These are phyloP conservation scores for Cataglyphis albicans DNA, from an alignment of 2,888 invertebrate species.

Conservation along the genomic window DNA sequence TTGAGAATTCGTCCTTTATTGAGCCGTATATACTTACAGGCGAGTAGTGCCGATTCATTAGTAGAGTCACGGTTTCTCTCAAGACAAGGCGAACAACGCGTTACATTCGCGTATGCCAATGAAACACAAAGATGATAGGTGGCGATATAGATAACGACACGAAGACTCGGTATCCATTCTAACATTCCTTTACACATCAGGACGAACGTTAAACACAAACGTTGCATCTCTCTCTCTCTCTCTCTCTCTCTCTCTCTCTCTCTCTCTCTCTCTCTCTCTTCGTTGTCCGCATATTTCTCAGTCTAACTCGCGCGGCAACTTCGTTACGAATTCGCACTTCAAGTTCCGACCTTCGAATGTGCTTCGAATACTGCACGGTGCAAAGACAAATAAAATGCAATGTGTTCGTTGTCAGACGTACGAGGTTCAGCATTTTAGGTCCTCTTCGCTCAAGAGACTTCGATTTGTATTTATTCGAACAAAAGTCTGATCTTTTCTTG, in stretches of 20 bases:
- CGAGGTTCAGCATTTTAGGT: neutral
- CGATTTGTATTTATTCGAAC: neutral
- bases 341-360: conserved; percentile 4
- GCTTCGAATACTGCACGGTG: neutral
- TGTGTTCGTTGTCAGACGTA: neutral
- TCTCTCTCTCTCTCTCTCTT: neutral
- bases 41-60: conserved; percentile 21
- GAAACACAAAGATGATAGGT: conserved; percentile 36
- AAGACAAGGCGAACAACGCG: conserved; percentile 34
- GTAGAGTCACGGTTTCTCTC: conserved; percentile 7
- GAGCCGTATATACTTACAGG: neutral
- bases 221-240: neutral
- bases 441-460: neutral
- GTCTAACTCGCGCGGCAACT: conserved; percentile 19
- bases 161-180: conserved; percentile 10
- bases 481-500: neutral
- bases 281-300: conserved; percentile 11
- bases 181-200: conserved; percentile 26
- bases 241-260: neutral
- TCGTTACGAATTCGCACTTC: conserved; percentile 22
- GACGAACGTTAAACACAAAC: conserved; percentile 6
- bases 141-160: conserved; percentile 24
- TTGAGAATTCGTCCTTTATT: conserved; percentile 13
- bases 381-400: neutral
- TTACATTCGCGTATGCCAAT: conserved; percentile 4